Evolutionary conservation across 2,888 invertebrate species (phyloP), one percentile per base, ranked within the genome.

Genomic region (Dusona sp.): DNA sequence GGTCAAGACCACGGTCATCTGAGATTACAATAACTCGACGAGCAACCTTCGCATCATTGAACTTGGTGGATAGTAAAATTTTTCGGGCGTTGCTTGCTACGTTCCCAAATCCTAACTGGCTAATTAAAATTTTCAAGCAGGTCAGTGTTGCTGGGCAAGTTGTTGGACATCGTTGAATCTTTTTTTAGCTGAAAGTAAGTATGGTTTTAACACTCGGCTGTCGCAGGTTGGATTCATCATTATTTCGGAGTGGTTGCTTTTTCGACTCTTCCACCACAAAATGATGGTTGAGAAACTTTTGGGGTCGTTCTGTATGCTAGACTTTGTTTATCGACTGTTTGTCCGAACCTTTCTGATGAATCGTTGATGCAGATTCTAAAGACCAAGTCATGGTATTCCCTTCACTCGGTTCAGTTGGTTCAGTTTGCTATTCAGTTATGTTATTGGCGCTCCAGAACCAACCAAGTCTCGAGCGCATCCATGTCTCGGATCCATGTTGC

Each of bases 1-100:
- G 94, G 93, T 94, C 92, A 92, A 91, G 93, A 93, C 92, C 93
- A 91, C 91, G 89, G 85, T 87, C 88, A 90, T 90, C 89, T 36
- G 83, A 87, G 78, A 83, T 79, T 61, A 72, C 48, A 84, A 67
- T 70, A 72, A 88, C 42, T 65, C 67, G 38, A 64, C 74, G 16
- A 57, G 22, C 38, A 38, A 42, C 61, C 78, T 68, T 38, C n/a
- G 73, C 65, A 61, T 67, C 42, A 33, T 33, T 48, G 4, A 54
- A 38, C 19, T 65, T 65, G 45, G 16, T 25, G 45, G 38, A 57
- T 38, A 33, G 13, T 9, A 36, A 3, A 36, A 29, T 29, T 2
- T 36, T 42, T 42, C 42, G 11, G 0, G 13, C 11, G 11, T 2
- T 2, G 13, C 11, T 54, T 3, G 16, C n/a, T 33, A 38, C 51